A percentile compares a stretch with the other conserved stretches of the same genome.
Conservation (phyloP, 2,113 vertebrate species). For the Vidua chalybeata region DNA sequence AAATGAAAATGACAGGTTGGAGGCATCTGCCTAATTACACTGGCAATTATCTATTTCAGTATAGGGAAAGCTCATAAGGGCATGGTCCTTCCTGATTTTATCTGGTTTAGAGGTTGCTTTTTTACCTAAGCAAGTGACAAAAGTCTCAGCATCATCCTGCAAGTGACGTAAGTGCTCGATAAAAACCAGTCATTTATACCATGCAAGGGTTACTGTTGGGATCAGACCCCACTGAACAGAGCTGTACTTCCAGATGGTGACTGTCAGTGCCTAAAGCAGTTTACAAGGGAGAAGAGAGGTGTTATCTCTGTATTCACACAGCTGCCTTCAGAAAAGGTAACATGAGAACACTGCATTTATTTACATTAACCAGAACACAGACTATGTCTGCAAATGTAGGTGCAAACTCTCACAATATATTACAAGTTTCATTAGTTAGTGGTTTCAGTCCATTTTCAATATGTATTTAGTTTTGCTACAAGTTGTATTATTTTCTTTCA, state of each 20-base stretch:
- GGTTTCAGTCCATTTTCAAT: neutral
- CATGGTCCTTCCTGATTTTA: neutral
- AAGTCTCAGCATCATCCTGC: neutral
- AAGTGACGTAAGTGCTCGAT: accelerated
- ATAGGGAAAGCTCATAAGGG: neutral
- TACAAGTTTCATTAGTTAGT: neutral
- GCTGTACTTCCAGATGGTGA: neutral
- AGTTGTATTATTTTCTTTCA: neutral
- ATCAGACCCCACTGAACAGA: neutral
- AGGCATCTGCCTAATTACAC: neutral
- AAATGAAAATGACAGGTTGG: neutral
- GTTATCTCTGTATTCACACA: neutral
- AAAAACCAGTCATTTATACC: neutral
- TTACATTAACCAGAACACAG: neutral
- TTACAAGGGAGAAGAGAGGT: neutral
- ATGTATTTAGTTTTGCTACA: neutral
- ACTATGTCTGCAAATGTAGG: neutral
- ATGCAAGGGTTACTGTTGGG: neutral
- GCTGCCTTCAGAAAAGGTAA: neutral
- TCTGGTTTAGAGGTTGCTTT: neutral
- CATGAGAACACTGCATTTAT: neutral
- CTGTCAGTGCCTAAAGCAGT: neutral
- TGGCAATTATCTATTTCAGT: neutral
- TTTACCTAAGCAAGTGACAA: neutral
- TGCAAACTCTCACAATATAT: neutral